Base-by-base conservation (phyloP, 2,888 invertebrate genomes). In the Toxonevra muliebris region DNA sequence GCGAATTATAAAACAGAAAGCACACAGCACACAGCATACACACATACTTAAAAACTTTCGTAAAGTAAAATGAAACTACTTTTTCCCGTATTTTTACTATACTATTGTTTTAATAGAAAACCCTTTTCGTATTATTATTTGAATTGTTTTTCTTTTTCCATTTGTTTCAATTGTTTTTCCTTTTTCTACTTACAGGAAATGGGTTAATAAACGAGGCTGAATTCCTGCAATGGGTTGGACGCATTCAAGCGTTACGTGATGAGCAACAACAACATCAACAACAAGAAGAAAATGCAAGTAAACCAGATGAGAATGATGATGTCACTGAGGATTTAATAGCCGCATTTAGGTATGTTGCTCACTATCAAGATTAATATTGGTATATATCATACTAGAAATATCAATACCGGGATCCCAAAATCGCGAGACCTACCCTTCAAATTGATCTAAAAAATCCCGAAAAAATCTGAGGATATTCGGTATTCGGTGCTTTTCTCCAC, bases 311-410 rank as follows among this genome's bases (percentile, higher is more conserved):
- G 61, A 88, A 89, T 72, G 90, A 90, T 78, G 91, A 91, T 80
- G 88, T 90, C 77, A 90, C 90, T 70, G 90, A 91, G 82, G 95
- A 95, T 84, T 88, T 96, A 75, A 88, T 93, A 77, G 95, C 95
- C 69, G 95, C 95, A 76, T 96, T 96, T 87, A 89, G 89, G 89
- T 72, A 58, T 19, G 43, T 19, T 42, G 13, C 7, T 45, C 5
- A 1, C 19, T 15, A 5, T 7, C 7, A 53, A 53, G 30, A 30
- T 30, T 30, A 30, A 30, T 30, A 30, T 30, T 30, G 12, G 12
- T 43, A 43, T 43, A 43, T 43, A 43, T 11, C 10, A 43, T 43
- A 52, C 15, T 11, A 52, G 8, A 52, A 9, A 52, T 15, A 52
- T n/a, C n/a, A n/a, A n/a, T n/a, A n/a, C n/a, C n/a, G n/a, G n/a